Conservation (phyloP, 2,113 vertebrate species). For the Heterocephalus glaber region DNA sequence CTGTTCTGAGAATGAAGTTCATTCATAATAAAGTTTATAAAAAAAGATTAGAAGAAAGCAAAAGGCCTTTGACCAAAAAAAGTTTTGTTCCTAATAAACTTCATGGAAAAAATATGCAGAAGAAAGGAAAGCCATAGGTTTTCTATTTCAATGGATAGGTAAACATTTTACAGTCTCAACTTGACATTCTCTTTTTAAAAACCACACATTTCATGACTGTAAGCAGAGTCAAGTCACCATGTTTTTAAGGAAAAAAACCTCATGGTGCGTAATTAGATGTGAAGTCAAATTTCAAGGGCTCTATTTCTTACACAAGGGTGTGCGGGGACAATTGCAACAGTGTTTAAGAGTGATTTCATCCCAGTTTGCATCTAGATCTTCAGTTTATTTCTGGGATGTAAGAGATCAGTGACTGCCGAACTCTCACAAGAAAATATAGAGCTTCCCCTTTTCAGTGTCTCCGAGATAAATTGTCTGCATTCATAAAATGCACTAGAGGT, state of each 20-base stretch:
- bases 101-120: neutral
- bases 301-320: neutral
- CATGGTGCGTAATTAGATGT: neutral
- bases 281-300: neutral
- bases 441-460: neutral
- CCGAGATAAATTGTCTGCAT: neutral
- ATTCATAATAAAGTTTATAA: neutral
- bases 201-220: neutral
- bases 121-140: neutral
- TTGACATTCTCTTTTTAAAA: neutral
- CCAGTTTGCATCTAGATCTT: neutral
- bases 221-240: neutral
- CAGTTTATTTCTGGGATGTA: neutral
- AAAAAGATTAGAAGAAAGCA: neutral
- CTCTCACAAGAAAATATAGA: neutral
- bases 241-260: neutral
- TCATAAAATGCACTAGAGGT: slow-evolving; percentile 28
- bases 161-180: neutral
- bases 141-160: neutral
- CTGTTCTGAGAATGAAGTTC: neutral
- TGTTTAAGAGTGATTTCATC: neutral
- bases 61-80: neutral
- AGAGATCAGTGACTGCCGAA: neutral
- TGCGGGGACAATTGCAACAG: neutral
- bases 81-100: neutral